Conservation (phyloP, 2,888 invertebrate species). For the Xestia c-nigrum region DNA sequence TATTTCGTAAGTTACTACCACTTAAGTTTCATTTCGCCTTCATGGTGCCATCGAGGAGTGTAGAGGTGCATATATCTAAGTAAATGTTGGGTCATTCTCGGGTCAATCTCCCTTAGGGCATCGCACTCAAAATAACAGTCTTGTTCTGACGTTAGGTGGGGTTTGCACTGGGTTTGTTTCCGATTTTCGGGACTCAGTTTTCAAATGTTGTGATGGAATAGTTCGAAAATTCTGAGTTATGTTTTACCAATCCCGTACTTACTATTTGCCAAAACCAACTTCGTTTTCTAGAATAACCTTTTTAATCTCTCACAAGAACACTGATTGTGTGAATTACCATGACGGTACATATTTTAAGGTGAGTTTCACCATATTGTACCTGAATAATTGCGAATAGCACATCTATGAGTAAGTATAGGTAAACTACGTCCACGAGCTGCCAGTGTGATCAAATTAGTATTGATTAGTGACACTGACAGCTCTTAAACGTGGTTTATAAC, state of each 20-base stretch:
- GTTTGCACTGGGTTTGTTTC: conserved; percentile 60
- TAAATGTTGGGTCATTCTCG: conserved; percentile 76
- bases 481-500: neutral
- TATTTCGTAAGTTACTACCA: conserved; percentile 51
- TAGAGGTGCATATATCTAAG: conserved; percentile 69
- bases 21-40: conserved; percentile 57
- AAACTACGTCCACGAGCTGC: too few relatives aligned
- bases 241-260: neutral
- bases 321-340: neutral
- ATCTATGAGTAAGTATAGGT: too few relatives aligned
- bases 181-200: neutral
- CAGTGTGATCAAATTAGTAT: too few relatives aligned
- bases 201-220: neutral
- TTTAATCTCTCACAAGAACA: too few relatives aligned
- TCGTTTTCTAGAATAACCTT: too few relatives aligned
- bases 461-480: too few relatives aligned
- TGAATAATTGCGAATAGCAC: too few relatives aligned
- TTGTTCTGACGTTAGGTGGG: conserved; percentile 73
- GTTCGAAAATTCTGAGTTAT: neutral
- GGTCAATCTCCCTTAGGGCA: conserved; percentile 79
- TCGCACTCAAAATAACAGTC: conserved; percentile 78
- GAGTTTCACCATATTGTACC: too few relatives aligned
- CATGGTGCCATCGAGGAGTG: conserved; percentile 55
- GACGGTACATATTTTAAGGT: too few relatives aligned
- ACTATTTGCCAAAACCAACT: too few relatives aligned